A percentile compares a stretch with the other conserved stretches of the same genome.
These are phyloP conservation scores for Asobara japonica DNA, from an alignment of 1,140 invertebrate genomes.

Conservation along the genomic window DNA sequence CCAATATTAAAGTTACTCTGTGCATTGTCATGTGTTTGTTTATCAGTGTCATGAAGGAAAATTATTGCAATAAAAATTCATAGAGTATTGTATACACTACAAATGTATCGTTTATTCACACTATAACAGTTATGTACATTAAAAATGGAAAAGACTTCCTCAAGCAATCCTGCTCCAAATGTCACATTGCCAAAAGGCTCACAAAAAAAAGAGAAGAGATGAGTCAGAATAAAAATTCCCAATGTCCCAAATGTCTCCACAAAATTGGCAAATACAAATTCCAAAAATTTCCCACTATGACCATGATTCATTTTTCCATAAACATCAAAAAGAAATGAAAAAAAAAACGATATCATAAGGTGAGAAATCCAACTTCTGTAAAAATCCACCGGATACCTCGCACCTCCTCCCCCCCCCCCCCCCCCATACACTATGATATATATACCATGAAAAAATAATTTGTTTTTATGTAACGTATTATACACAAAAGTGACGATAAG, in stretches of 20 bases:
- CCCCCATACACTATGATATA: not conserved
- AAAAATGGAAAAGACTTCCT: not conserved
- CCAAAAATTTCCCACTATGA: no score
- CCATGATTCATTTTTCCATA: not conserved
- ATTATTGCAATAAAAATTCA: no score
- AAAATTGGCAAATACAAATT: not conserved
- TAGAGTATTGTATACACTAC: not conserved
- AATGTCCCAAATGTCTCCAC: no score
- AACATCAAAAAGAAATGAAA: not conserved
- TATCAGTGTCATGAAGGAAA: no score
- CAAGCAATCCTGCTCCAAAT: not conserved
- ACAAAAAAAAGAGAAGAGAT: not conserved
- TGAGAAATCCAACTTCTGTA: not conserved
- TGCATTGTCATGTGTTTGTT: no score
- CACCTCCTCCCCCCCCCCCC: not conserved
- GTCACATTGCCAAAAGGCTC: not conserved
- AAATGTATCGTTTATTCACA: constrained; percentile 10
- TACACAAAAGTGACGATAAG: not conserved
- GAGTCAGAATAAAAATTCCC: no score
- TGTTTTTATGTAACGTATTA: constrained; percentile 7
- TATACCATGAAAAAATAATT: constrained; percentile 10
- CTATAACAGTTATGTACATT: constrained; percentile 12
- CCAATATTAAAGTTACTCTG: no score
- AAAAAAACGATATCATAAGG: not conserved
- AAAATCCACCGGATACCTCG: not conserved